Conservation (phyloP, 92 coral and sea anemone species). For the Plumapathes pennacea region DNA sequence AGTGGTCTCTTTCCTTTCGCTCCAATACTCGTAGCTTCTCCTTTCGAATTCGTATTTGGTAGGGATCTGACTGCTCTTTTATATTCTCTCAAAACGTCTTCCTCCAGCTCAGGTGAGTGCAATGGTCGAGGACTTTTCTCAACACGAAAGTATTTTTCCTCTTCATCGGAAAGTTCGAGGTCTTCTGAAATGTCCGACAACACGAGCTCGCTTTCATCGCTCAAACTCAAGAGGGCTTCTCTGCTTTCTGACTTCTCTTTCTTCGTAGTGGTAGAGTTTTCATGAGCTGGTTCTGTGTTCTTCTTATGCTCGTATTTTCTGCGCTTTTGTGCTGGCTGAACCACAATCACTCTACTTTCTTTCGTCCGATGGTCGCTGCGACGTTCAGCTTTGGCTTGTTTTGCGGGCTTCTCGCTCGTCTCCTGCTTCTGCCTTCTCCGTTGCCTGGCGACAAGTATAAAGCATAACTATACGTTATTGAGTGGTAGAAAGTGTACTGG, state of each 20-base stretch:
- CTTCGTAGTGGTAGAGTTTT: background rate
- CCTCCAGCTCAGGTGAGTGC: too few relatives aligned
- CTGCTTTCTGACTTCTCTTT: background rate
- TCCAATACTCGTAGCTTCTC: too few relatives aligned
- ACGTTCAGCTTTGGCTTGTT: background rate
- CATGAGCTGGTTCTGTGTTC: background rate
- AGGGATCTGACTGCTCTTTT: too few relatives aligned
- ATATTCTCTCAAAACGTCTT: too few relatives aligned
- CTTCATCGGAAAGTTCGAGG: constrained; percentile 57
- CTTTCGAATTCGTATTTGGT: too few relatives aligned
- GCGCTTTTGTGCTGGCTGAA: constrained; percentile 23
- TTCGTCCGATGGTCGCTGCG: background rate
- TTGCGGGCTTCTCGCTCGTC: background rate
- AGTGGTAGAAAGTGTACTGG: too few relatives aligned
- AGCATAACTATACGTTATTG: too few relatives aligned
- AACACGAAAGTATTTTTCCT: constrained; percentile 54
- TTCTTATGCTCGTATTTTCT: too few relatives aligned
- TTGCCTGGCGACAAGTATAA: background rate
- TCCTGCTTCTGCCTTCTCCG: constrained; percentile 1
- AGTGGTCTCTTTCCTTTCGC: too few relatives aligned
- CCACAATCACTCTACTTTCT: constrained; percentile 1
- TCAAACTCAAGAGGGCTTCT: constrained; percentile 35
- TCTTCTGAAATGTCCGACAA: constrained; percentile 76
- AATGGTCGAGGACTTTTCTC: constrained; percentile 42
- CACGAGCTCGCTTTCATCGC: constrained; percentile 86